phyloP scores from a whole-genome alignment of 2,888 invertebrate genomes.

The Choreutis nemorana region DNA sequence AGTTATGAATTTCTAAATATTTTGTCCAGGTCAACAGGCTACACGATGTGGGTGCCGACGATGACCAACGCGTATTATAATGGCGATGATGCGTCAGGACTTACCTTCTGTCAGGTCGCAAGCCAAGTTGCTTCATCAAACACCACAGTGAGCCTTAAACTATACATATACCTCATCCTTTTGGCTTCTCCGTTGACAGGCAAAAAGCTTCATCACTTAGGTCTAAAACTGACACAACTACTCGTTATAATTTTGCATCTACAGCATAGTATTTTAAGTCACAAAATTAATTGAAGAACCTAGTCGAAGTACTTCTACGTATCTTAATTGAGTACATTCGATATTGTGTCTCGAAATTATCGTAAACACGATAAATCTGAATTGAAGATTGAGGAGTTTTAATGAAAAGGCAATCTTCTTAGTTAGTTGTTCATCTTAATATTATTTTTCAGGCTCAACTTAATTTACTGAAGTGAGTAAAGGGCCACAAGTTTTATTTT shows the following conservation, averaged over 20 bases:
- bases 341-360: too few species aligned
- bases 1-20: background rate
- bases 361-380: too few species aligned
- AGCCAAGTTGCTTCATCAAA: conserved; percentile 23
- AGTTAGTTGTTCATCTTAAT: background rate
- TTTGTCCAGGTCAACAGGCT: conserved; percentile 36
- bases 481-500: background rate
- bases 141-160: conserved; percentile 20
- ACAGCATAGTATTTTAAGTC: too few species aligned
- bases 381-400: too few species aligned
- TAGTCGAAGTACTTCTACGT: too few species aligned
- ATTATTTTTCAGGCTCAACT: too few species aligned
- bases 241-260: too few species aligned
- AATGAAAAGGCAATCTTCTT: background rate
- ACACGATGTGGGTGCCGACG: conserved; percentile 48
- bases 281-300: too few species aligned
- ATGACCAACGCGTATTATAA: conserved; percentile 43
- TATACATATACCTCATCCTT: background rate
- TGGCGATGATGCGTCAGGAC: conserved; percentile 24
- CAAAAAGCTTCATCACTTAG: background rate
- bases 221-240: too few species aligned
- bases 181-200: background rate
- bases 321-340: too few species aligned
- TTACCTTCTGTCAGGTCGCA: conserved; percentile 42
- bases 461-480: background rate